Evolutionary conservation across 2,113 vertebrate species (phyloP).

Genomic region (Bostrychus sinensis): DNA sequence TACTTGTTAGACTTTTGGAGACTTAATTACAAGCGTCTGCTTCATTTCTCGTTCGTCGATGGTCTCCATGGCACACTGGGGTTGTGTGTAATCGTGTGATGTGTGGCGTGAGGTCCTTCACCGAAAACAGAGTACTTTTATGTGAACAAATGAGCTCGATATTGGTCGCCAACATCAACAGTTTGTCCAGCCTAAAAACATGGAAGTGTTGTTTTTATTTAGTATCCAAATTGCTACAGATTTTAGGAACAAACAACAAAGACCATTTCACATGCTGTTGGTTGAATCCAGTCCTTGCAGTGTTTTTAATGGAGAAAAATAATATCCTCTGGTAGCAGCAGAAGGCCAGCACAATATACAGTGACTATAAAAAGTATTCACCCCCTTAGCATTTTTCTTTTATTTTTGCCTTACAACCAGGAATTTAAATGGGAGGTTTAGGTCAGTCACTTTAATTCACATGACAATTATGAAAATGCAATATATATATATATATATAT

Average conservation of each 20-base stretch:
- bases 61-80: not conserved
- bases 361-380: too few relatives aligned
- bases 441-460: too few relatives aligned
- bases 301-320: not conserved
- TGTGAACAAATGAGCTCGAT: not conserved
- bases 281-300: not conserved
- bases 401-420: too few relatives aligned
- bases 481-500: too few relatives aligned
- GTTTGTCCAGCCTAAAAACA: not conserved
- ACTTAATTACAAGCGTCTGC: constrained; percentile 5
- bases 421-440: too few relatives aligned
- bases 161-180: not conserved
- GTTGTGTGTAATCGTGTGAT: not conserved
- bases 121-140: not conserved
- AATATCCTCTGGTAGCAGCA: not conserved
- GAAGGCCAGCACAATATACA: not conserved
- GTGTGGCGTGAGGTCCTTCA: too few relatives aligned
- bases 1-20: not conserved
- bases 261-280: not conserved
- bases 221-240: not conserved
- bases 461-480: too few relatives aligned
- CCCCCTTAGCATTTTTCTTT: too few relatives aligned
- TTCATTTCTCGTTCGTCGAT: not conserved
- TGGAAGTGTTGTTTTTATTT: not conserved
- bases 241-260: constrained; percentile 1